These are phyloP conservation scores for Elephantulus edwardii DNA, from an alignment of 2,113 vertebrate genomes.

Conservation along the genomic window DNA sequence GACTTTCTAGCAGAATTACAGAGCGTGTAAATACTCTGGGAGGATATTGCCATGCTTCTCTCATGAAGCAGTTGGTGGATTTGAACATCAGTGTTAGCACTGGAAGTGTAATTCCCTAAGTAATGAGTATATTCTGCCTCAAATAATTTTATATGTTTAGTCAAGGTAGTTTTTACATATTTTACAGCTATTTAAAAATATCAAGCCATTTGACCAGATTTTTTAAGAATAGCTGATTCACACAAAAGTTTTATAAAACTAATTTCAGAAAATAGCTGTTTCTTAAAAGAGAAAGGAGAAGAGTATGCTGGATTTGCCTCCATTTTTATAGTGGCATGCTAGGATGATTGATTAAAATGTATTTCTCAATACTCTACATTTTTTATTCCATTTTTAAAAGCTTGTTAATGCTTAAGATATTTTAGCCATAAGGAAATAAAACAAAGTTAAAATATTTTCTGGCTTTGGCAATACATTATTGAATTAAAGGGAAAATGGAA, in stretches of 20 bases:
- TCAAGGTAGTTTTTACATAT: too few species aligned
- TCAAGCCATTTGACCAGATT: background rate
- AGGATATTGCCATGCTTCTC: too few species aligned
- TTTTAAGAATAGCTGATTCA: background rate
- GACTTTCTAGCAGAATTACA: too few species aligned
- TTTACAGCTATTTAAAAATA: background rate
- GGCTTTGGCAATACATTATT: background rate
- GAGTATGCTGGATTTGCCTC: background rate
- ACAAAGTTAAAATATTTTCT: background rate
- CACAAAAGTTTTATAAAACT: background rate
- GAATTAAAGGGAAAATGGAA: background rate
- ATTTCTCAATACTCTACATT: background rate
- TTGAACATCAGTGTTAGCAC: too few species aligned
- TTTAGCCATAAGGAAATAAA: background rate
- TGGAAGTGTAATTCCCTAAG: too few species aligned
- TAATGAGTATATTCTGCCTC: background rate
- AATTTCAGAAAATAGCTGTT: background rate
- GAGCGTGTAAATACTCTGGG: too few species aligned
- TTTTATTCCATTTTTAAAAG: background rate
- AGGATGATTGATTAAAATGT: background rate
- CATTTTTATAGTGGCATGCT: background rate
- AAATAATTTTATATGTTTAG: background rate
- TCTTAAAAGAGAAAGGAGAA: slow-evolving; percentile 5
- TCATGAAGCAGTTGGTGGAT: too few species aligned
- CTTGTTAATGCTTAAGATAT: background rate